Conservation (phyloP, 1,140 invertebrate species). For the Aradophagus sp. region DNA sequence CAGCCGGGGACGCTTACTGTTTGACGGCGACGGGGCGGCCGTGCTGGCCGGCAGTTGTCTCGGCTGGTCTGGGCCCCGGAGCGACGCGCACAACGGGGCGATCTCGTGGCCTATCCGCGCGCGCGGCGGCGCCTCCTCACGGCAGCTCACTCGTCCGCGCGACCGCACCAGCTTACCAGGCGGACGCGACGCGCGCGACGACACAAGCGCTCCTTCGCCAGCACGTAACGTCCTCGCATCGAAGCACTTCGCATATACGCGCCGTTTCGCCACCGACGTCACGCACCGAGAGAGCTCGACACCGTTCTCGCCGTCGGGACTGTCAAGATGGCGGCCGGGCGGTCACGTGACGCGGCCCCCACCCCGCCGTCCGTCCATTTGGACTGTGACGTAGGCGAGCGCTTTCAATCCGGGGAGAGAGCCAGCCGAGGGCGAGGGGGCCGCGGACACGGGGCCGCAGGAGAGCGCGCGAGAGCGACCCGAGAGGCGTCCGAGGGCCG, state of each 20-base stretch:
- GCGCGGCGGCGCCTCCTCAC: slow-evolving; percentile 60
- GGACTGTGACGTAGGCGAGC: slow-evolving; percentile 35
- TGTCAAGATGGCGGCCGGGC: slow-evolving; percentile 67
- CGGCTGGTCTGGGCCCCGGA: slow-evolving; percentile 53
- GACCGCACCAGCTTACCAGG: slow-evolving; percentile 56
- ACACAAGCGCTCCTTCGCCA: slow-evolving; percentile 38
- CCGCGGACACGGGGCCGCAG: too few species aligned
- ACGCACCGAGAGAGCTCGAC: slow-evolving; percentile 60
- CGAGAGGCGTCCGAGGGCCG: too few species aligned
- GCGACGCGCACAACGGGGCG: slow-evolving; percentile 54
- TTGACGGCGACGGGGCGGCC: slow-evolving; percentile 63
- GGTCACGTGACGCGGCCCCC: slow-evolving; percentile 65
- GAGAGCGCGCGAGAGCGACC: too few species aligned
- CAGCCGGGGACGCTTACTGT: slow-evolving; percentile 41
- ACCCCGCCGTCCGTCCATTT: slow-evolving; percentile 24
- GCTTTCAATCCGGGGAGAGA: too few species aligned
- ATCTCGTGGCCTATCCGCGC: slow-evolving; percentile 43
- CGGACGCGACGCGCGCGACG: slow-evolving; percentile 53
- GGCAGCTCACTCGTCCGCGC: slow-evolving; percentile 63
- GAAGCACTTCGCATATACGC: slow-evolving; percentile 64
- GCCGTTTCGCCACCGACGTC: slow-evolving; percentile 71
- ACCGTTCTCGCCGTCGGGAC: slow-evolving; percentile 67
- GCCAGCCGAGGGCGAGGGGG: too few species aligned
- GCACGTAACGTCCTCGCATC: slow-evolving; percentile 54
- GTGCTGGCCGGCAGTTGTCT: slow-evolving; percentile 54